Evolutionary conservation across 2,797 vertebrate species (phyloP).

Genomic region (Malurus splendens): DNA sequence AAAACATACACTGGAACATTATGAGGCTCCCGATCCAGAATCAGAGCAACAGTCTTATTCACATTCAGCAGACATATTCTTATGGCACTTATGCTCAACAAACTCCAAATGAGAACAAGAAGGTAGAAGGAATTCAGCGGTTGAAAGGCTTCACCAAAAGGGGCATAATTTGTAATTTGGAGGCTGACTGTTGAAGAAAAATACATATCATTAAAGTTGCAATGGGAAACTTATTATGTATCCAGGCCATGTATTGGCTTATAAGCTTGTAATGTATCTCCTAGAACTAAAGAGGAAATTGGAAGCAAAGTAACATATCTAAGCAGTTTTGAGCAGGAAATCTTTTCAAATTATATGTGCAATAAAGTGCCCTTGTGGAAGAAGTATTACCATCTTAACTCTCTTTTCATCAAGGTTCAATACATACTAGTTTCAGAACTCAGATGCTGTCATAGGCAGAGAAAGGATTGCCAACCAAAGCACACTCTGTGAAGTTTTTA

Average conservation of each 20-base stretch:
- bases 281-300: not conserved
- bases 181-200: not conserved
- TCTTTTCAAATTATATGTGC: not conserved
- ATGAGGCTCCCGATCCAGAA: not conserved
- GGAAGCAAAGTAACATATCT: not conserved
- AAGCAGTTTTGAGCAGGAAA: not conserved
- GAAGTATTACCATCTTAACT: not conserved
- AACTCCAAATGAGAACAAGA: not conserved
- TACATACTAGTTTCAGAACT: not conserved
- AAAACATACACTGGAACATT: not conserved
- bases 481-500: not conserved
- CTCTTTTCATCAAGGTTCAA: not conserved
- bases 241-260: not conserved
- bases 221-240: not conserved
- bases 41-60: not conserved
- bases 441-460: not conserved
- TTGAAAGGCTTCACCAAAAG: not conserved
- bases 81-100: not conserved
- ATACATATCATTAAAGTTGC: not conserved
- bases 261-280: not conserved
- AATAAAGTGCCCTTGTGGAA: not conserved
- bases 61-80: not conserved
- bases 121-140: not conserved
- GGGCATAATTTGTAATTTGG: not conserved
- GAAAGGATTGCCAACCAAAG: not conserved